These are phyloP conservation scores for Lasioglossum vierecki DNA, from an alignment of 2,888 invertebrate genomes.

Conservation along the genomic window DNA sequence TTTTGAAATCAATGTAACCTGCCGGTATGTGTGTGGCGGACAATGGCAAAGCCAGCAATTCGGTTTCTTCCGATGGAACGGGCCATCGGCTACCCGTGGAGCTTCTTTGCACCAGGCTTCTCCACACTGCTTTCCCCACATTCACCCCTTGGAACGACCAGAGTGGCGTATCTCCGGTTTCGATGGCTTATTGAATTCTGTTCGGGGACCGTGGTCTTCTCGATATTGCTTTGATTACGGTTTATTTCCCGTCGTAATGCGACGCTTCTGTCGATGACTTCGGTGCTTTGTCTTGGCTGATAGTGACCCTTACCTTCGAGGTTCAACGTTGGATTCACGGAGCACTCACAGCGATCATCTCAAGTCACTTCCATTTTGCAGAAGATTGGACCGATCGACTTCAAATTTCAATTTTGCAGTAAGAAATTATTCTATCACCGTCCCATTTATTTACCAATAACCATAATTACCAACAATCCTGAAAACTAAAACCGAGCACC, in stretches of 20 bases:
- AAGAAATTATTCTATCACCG: too few species aligned
- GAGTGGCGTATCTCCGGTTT: constrained; percentile 8
- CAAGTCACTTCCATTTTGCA: background rate
- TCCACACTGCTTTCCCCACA: background rate
- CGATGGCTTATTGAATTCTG: constrained; percentile 38
- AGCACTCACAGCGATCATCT: background rate
- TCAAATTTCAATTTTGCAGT: background rate
- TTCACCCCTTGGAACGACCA: background rate
- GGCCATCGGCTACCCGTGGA: constrained; percentile 25
- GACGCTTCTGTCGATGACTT: background rate
- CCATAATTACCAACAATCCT: too few species aligned
- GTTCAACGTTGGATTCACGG: background rate
- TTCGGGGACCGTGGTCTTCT: background rate
- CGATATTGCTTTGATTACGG: constrained; percentile 31
- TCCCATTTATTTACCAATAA: too few species aligned
- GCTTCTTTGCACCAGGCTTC: constrained; percentile 19
- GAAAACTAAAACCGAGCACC: too few species aligned
- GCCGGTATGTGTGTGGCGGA: constrained; percentile 14
- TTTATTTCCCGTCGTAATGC: constrained; percentile 18
- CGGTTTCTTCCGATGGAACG: constrained; percentile 28
- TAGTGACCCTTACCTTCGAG: background rate
- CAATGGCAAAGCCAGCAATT: constrained; percentile 32
- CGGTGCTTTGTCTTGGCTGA: background rate
- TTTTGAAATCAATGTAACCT: background rate
- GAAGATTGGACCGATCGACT: background rate